Conservation (phyloP, 2,113 vertebrate species). For the Tinamus guttatus region DNA sequence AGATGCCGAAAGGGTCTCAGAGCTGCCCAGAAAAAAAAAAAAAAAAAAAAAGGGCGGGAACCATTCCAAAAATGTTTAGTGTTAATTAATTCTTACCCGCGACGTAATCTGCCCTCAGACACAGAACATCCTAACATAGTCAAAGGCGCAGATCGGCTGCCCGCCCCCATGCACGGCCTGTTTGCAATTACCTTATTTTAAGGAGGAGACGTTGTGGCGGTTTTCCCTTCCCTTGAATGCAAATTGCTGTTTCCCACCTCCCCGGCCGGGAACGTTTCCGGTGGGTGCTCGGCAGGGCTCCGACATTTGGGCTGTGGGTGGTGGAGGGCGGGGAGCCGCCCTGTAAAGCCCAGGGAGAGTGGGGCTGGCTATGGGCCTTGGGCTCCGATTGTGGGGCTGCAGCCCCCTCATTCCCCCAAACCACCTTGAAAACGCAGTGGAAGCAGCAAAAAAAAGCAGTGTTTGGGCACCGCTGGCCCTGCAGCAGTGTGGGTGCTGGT, state of each 20-base stretch:
- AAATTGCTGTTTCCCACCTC: neutral
- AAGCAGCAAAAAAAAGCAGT: neutral
- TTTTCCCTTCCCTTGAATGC: fast-evolving
- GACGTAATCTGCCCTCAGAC: conserved; percentile 34
- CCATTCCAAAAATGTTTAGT: conserved; percentile 13
- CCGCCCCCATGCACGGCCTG: neutral
- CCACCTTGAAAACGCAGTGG: fast-evolving
- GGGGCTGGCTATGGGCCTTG: neutral
- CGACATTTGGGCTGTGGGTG: neutral
- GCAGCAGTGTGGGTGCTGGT: neutral
- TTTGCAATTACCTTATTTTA: neutral
- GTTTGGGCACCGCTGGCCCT: neutral
- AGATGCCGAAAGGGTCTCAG: neutral
- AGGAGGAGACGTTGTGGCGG: neutral
- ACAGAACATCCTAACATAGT: conserved; percentile 63
- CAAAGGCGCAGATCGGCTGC: neutral
- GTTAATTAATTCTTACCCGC: conserved; percentile 48
- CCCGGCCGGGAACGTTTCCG: neutral
- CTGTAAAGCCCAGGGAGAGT: too few species aligned
- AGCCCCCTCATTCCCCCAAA: neutral
- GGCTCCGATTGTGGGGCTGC: neutral
- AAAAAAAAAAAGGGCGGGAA: neutral
- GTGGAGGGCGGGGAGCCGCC: fast-evolving
- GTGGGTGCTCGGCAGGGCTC: neutral
- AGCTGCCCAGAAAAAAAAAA: neutral